Percentiles rank a stretch among this genome's conserved stretches.
Evolutionary conservation across 2,888 invertebrate genomes (phyloP).

Genomic region (Phortica okadai): DNA sequence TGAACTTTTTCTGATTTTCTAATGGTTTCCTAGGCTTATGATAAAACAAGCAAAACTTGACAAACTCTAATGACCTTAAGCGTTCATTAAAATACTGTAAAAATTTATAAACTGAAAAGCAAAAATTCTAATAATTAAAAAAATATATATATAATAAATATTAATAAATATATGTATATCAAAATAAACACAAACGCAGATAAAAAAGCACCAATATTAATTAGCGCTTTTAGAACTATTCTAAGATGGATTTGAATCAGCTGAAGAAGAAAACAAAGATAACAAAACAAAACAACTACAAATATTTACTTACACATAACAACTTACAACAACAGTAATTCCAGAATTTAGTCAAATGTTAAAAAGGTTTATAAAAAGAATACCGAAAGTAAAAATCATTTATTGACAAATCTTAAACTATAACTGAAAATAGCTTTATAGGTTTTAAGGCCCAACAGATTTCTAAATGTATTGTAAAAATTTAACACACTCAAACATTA

Average conservation of each 20-base stretch:
- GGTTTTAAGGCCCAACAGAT: slow-evolving; percentile 61
- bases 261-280: slow-evolving; percentile 26
- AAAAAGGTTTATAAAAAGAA: slow-evolving; percentile 9
- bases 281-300: neutral
- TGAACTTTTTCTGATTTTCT: slow-evolving; percentile 63
- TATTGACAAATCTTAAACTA: slow-evolving; percentile 66
- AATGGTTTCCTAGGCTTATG: slow-evolving; percentile 66
- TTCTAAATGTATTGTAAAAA: slow-evolving; percentile 13
- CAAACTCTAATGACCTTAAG: neutral
- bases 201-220: slow-evolving; percentile 24
- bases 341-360: neutral
- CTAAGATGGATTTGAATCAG: neutral
- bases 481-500: neutral
- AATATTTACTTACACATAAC: neutral
- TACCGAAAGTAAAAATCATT: slow-evolving; percentile 13
- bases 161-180: slow-evolving; percentile 6
- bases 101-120: slow-evolving; percentile 29
- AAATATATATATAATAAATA: slow-evolving; percentile 16
- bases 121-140: slow-evolving; percentile 19
- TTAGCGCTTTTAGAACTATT: slow-evolving; percentile 16
- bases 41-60: too few relatives aligned
- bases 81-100: slow-evolving; percentile 13
- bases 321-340: slow-evolving; percentile 6
- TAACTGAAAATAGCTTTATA: slow-evolving; percentile 74
- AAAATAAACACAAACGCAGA: slow-evolving; percentile 24